Evolutionary conservation across 2,888 invertebrate genomes (phyloP).

Genomic region (Ischnus inquisitorius): DNA sequence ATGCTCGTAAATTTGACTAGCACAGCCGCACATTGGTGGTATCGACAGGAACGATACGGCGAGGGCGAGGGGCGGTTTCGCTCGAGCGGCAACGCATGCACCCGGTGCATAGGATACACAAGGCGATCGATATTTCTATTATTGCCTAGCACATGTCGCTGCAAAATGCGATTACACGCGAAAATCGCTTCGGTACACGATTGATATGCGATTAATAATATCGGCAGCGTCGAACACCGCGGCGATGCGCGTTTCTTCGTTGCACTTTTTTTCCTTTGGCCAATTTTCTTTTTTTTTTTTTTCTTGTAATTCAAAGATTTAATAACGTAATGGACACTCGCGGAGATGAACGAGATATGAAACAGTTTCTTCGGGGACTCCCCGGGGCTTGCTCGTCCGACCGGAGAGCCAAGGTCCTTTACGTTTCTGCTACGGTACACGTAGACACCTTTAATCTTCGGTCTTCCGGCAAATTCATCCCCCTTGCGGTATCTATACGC

Average conservation of each 20-base stretch:
- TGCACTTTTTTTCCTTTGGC: not conserved
- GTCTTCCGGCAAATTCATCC: slow-evolving; percentile 45
- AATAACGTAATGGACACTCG: not conserved
- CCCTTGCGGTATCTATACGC: slow-evolving; percentile 36
- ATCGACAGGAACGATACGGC: slow-evolving; percentile 52
- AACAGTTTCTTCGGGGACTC: not conserved
- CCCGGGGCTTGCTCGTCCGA: not conserved
- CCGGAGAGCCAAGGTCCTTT: not conserved
- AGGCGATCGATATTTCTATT: slow-evolving; percentile 63
- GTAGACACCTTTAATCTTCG: slow-evolving; percentile 58
- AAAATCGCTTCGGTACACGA: slow-evolving; percentile 36
- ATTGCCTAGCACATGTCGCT: slow-evolving; percentile 57
- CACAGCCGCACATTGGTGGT: slow-evolving; percentile 57
- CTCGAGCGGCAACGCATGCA: slow-evolving; percentile 31
- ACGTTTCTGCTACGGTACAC: not conserved
- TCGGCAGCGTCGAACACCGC: not conserved
- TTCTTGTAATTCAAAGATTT: not conserved
- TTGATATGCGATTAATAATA: slow-evolving; percentile 58
- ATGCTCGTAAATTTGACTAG: slow-evolving; percentile 63
- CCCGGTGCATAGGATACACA: slow-evolving; percentile 38
- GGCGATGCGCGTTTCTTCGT: not conserved
- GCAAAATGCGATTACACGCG: slow-evolving; percentile 40
- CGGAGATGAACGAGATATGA: not conserved
- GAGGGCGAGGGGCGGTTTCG: slow-evolving; percentile 1
- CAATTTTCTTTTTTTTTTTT: not conserved